Evolutionary conservation across 2,797 vertebrate species (phyloP).

Genomic region (Anguilla marmorata): DNA sequence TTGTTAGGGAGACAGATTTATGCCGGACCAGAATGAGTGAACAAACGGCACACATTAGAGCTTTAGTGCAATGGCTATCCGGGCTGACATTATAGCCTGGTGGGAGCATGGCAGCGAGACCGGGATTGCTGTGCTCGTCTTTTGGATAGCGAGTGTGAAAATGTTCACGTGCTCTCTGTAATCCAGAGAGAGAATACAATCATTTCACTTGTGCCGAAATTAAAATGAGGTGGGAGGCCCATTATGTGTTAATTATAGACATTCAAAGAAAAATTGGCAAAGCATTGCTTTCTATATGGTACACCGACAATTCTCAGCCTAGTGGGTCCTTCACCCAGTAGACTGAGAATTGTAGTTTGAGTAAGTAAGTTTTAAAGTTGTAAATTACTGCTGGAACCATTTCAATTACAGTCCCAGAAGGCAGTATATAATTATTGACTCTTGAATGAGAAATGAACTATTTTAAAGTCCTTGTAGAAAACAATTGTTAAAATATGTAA

Average conservation of each 20-base stretch:
- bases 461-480: slow-evolving; percentile 13
- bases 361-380: slow-evolving; percentile 19
- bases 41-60: background rate
- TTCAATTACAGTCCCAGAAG: slow-evolving; percentile 13
- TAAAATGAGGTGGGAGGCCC: background rate
- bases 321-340: slow-evolving; percentile 15
- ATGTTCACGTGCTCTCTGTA: background rate
- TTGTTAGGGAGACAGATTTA: background rate
- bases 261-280: background rate
- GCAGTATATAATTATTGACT: slow-evolving; percentile 30
- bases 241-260: background rate
- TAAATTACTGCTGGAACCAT: slow-evolving; percentile 40
- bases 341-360: slow-evolving; percentile 11
- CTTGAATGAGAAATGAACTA: slow-evolving; percentile 26
- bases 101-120: background rate
- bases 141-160: background rate
- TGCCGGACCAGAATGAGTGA: background rate
- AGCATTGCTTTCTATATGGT: background rate
- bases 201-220: background rate
- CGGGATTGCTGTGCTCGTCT: background rate
- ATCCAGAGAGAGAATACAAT: background rate
- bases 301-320: slow-evolving; percentile 11
- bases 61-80: background rate
- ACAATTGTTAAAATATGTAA: slow-evolving; percentile 27
- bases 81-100: background rate